Evolutionary conservation across 2,888 invertebrate species (phyloP), one percentile per base, ranked within the genome.

Genomic region (Aphelenchoides bicaudatus): DNA sequence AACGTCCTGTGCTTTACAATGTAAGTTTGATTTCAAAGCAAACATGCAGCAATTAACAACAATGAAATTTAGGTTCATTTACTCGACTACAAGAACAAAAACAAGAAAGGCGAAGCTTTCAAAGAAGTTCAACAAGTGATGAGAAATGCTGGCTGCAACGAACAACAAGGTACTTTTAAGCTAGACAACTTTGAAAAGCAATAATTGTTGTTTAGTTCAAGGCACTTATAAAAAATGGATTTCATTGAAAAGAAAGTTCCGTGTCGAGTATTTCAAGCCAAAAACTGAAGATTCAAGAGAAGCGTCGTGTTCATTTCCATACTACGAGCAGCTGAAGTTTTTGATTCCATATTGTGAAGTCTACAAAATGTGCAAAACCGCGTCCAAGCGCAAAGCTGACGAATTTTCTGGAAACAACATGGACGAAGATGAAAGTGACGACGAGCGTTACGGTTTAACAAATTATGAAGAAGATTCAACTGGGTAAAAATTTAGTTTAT

Each of bases 221-320:
- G 59, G 53, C 2, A 63, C 61, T n/a, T 63, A 63, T 47, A 63
- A 63, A 39, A 63, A 63, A 29, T 63, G 63, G 63, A 63, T 63
- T 23, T 63, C 63, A n/a, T 29, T 63, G 21, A 63, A 63, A 30
- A 51, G 63, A 13, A 63, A 63, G 30, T 63, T 63, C 37, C 63
- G 63, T 2, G 63, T 63, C 30, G 63, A 63, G 49, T 63, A 55
- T 25, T 62, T 63, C 37, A 65, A 62, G 13, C 31, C 49, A 8
- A 62, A 68, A 30, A 28, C 23, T 27, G 63, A 63, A 28, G 63
- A 62, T 46, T 39, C 43, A n/a, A 13, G 52, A n/a, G 43, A 62
- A 28, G 66, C 65, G 28, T 47, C 34, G 3, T 53, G 62, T 28
- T 34, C 66, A 3, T 63, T 54, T 30, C 61, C 61, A 16, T 63